Percentiles rank a stretch among this genome's conserved stretches.
phyloP scores from a whole-genome alignment of 2,888 invertebrate species.

The Amaurobius ferox region DNA sequence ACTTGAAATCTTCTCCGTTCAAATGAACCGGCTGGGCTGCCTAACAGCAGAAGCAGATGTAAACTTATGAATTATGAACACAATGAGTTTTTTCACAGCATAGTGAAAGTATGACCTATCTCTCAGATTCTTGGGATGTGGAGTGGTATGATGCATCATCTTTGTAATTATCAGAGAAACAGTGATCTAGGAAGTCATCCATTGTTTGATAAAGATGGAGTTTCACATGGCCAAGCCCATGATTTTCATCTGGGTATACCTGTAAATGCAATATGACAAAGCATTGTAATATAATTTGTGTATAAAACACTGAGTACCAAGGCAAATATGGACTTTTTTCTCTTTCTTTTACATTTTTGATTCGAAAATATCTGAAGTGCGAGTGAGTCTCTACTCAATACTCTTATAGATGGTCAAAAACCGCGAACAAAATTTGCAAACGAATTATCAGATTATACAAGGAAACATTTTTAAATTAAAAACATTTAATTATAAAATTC shows the following conservation, averaged over 20 bases:
- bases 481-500: too few relatives aligned
- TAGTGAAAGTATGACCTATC: conserved; percentile 16
- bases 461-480: too few relatives aligned
- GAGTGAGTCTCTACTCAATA: too few relatives aligned
- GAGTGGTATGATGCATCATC: conserved; percentile 44
- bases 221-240: conserved; percentile 88
- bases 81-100: not conserved
- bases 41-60: not conserved
- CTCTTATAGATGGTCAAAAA: too few relatives aligned
- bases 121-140: conserved; percentile 38
- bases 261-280: too few relatives aligned
- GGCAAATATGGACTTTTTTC: too few relatives aligned
- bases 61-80: not conserved
- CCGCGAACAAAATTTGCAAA: too few relatives aligned
- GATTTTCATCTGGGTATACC: conserved; percentile 96
- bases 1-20: not conserved
- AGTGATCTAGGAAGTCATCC: conserved; percentile 94
- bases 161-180: conserved; percentile 80
- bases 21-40: not conserved
- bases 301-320: too few relatives aligned
- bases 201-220: conserved; percentile 93
- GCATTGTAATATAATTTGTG: too few relatives aligned
- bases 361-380: too few relatives aligned
- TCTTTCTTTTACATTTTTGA: too few relatives aligned
- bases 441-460: too few relatives aligned